Percentiles rank a stretch among this genome's conserved stretches.
These are phyloP conservation scores for Glyptemys insculpta DNA, from an alignment of 2,797 vertebrate genomes.

Conservation along the genomic window DNA sequence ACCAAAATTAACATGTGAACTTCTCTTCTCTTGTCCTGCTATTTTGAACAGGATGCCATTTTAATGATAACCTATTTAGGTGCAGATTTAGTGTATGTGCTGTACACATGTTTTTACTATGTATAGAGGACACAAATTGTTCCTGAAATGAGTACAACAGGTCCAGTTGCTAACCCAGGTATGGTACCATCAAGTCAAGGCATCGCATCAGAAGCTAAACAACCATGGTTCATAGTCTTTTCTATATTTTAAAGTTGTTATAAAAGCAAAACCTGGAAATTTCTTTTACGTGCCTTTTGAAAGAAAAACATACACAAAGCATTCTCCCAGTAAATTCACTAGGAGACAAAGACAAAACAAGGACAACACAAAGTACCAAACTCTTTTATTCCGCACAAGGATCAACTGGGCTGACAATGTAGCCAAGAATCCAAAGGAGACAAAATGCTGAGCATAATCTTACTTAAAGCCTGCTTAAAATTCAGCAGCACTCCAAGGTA, in stretches of 20 bases:
- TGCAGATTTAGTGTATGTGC: fast-evolving
- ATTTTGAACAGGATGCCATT: background rate
- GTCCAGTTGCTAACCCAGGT: background rate
- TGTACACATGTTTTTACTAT: background rate
- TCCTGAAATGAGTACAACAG: background rate
- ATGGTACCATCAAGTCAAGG: background rate
- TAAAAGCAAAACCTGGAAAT: background rate
- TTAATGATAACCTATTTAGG: background rate
- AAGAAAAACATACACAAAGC: background rate
- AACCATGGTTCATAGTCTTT: background rate
- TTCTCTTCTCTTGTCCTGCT: background rate
- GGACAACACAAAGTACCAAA: fast-evolving
- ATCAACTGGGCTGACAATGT: background rate
- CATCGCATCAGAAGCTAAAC: background rate
- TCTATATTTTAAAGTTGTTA: background rate
- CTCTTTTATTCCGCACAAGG: background rate
- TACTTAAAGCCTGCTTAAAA: constrained; percentile 59
- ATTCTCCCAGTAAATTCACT: background rate
- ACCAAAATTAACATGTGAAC: background rate
- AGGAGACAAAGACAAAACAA: background rate
- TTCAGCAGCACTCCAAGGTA: constrained; percentile 33
- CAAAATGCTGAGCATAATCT: background rate
- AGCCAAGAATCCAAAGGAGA: background rate
- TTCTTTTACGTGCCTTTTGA: background rate
- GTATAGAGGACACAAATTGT: background rate